Conservation (phyloP, 2,113 vertebrate species). For the Helogale parvula region DNA sequence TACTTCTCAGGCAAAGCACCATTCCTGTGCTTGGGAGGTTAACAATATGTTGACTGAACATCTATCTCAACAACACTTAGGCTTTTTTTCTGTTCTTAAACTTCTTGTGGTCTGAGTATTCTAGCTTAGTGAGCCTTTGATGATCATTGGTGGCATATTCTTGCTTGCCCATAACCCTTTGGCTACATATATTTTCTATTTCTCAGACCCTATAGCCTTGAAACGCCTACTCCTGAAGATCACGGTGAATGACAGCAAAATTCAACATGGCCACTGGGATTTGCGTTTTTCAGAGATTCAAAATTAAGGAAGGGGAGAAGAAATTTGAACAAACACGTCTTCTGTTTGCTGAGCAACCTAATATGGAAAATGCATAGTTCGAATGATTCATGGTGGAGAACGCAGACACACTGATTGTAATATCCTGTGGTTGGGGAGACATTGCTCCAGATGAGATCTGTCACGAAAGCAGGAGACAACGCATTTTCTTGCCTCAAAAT, state of each 20-base stretch:
- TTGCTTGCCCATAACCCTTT: neutral
- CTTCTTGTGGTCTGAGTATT: neutral
- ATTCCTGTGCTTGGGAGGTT: neutral
- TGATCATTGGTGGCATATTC: neutral
- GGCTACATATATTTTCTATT: neutral
- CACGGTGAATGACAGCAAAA: neutral
- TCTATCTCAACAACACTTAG: neutral
- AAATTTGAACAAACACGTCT: neutral
- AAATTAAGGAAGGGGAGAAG: neutral
- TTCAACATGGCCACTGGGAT: neutral
- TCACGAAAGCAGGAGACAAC: neutral
- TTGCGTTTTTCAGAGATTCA: constrained; percentile 13
- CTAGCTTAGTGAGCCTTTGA: neutral
- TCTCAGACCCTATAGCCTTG: neutral
- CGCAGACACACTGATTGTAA: neutral
- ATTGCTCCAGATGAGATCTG: neutral
- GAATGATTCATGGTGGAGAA: neutral
- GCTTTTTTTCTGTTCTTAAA: neutral
- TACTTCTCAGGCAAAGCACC: neutral
- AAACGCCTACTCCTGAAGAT: neutral
- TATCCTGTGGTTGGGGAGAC: neutral
- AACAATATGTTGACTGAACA: neutral
- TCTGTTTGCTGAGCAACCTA: neutral
- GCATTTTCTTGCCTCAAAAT: neutral
- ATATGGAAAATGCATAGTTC: neutral